A percentile compares a stretch with the other conserved stretches of the same genome.
These are phyloP conservation scores for Python bivittatus DNA, from an alignment of 2,113 vertebrate species.

Conservation along the genomic window DNA sequence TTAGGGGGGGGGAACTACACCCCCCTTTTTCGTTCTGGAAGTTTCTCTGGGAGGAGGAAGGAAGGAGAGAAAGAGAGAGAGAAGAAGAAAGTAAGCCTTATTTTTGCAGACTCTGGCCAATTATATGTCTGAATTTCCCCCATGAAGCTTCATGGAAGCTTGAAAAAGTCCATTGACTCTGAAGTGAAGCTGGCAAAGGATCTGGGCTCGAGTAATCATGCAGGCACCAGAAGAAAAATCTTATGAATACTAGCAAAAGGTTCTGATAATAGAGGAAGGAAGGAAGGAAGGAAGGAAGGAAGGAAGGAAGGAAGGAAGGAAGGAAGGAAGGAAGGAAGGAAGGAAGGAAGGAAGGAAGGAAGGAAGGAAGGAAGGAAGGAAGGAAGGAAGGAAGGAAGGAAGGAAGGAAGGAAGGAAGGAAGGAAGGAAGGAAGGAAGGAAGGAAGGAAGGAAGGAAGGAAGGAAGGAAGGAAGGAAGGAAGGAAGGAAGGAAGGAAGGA, in stretches of 20 bases:
- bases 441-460: too few relatives aligned
- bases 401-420: too few relatives aligned
- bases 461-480: not conserved
- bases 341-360: not conserved
- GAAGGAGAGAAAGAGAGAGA: not conserved
- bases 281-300: not conserved
- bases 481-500: not conserved
- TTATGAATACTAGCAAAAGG: not conserved
- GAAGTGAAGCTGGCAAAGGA: conserved; percentile 2
- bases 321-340: not conserved
- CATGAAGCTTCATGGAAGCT: conserved; percentile 55
- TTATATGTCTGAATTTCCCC: conserved; percentile 54
- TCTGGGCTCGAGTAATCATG: conserved; percentile 17
- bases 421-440: too few relatives aligned
- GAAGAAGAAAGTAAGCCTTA: conserved; percentile 37
- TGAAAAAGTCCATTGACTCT: conserved; percentile 43
- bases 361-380: not conserved
- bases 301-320: too few relatives aligned
- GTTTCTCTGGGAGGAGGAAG: conserved; percentile 71
- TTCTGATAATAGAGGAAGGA: not conserved
- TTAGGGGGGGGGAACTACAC: not conserved
- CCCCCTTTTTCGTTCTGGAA: conserved; percentile 77
- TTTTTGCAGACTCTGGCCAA: conserved; percentile 64
- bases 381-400: not conserved
- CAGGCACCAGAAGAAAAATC: not conserved